A percentile compares a stretch with the other conserved stretches of the same genome.
These are phyloP conservation scores for Drosophila kohkoa DNA, from an alignment of 1,140 invertebrate species.

Conservation along the genomic window DNA sequence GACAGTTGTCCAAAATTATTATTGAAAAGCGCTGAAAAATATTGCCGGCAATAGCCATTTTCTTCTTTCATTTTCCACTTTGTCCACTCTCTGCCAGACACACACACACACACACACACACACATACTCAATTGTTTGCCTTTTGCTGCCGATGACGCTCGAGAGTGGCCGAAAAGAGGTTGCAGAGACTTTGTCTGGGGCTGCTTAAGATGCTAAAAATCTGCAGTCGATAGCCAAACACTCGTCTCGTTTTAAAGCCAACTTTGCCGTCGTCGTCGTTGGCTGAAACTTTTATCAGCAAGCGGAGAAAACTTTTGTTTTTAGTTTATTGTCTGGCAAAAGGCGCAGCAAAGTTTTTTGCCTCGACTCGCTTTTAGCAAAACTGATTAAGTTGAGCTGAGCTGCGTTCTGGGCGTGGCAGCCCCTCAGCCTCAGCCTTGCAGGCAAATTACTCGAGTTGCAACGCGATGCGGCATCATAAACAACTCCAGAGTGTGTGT, in stretches of 20 bases:
- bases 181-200: constrained; percentile 24
- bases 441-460: constrained; percentile 43
- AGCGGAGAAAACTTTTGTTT: constrained; percentile 68
- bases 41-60: constrained; percentile 38
- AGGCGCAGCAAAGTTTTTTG: constrained; percentile 59
- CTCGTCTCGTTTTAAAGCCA: constrained; percentile 29
- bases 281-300: constrained; percentile 63
- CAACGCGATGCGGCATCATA: constrained; percentile 37
- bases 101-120: no score
- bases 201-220: constrained; percentile 19
- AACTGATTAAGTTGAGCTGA: constrained; percentile 70
- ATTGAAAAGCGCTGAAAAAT: constrained; percentile 58
- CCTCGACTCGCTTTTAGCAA: constrained; percentile 9
- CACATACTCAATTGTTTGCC: constrained; percentile 34
- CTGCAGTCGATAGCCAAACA: constrained; percentile 11
- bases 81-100: constrained; percentile 6
- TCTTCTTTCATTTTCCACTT: constrained; percentile 28
- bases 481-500: constrained; percentile 30
- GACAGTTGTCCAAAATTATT: constrained; percentile 57
- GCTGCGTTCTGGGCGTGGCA: constrained; percentile 18
- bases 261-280: neutral
- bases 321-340: constrained; percentile 75
- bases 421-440: constrained; percentile 17
- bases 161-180: neutral
- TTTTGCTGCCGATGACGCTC: constrained; percentile 17